Base-by-base conservation (phyloP, 2,888 invertebrate species). In the Pycnomerus fuliginosus region DNA sequence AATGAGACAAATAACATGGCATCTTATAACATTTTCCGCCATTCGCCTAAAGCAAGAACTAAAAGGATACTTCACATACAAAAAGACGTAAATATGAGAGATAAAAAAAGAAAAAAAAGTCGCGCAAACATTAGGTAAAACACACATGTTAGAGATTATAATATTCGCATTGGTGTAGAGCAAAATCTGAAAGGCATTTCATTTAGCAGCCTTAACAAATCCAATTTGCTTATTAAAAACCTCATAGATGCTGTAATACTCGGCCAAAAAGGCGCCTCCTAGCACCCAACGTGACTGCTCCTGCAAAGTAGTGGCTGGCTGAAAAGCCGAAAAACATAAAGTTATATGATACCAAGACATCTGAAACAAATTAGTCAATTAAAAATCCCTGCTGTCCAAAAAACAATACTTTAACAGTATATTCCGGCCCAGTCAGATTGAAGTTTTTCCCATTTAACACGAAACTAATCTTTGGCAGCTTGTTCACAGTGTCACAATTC, bases 391-490 rank as follows among this genome's bases (percentile, higher is more conserved):
- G 20, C 8, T 20, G 7, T 11, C 15, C 11, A 16, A 5, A 33
- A 20, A 25, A 31, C 56, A 56, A 64, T 61, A 75, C 75, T 53
- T 68, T 69, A 47, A 73, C 69, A 2, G 83, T 73, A 65, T 87
- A 86, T 60, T 85, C 80, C 45, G 75, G 70, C 12, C 81, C 80
- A 43, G 74, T 71, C 22, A 87, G 73, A 10, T 72, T 72, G 65
- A 84, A 87, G 15, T 69, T 65, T 43, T 74, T 72, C 10, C 80
- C 83, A 40, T 70, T 76, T 22, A 87, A 61, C 1, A 72, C 69
- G 60, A 87, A 80, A 24, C 72, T 69, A 27, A 87, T 73, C 43
- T 67, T 65, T 1, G 86, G 85, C 33, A 87, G 67, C 41, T 73
- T 74, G 20, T 78, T 75, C 16, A 84, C 75, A 15, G 72, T 72